Percentiles rank a stretch among this genome's conserved stretches.
These are phyloP conservation scores for Drosophila subquinaria DNA, from an alignment of 2,888 invertebrate species.

Conservation along the genomic window DNA sequence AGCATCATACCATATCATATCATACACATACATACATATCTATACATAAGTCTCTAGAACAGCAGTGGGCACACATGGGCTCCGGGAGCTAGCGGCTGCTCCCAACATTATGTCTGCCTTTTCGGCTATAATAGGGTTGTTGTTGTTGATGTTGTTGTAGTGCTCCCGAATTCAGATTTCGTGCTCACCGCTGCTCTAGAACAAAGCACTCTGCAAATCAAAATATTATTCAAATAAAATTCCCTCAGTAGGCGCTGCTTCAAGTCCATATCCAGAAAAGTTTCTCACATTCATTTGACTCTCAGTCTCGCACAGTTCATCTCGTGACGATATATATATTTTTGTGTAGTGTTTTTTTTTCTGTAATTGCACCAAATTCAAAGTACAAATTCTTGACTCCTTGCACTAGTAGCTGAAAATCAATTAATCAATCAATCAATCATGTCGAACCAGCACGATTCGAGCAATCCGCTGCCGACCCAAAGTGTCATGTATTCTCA, in stretches of 20 bases:
- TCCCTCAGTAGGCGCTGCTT: slow-evolving; percentile 31
- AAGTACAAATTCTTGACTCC: slow-evolving; percentile 54
- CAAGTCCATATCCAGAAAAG: neutral
- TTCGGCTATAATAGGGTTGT: too few species aligned
- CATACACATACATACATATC: too few species aligned
- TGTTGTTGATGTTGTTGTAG: too few species aligned
- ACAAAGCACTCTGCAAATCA: slow-evolving; percentile 1
- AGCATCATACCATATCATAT: slow-evolving; percentile 9
- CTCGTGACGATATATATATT: slow-evolving; percentile 20
- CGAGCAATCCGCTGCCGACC: slow-evolving; percentile 50
- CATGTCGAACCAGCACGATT: slow-evolving; percentile 45
- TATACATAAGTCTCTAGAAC: slow-evolving; percentile 10
- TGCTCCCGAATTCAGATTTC: too few species aligned
- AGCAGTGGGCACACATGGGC: too few species aligned
- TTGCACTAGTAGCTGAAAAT: neutral
- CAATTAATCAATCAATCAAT: neutral
- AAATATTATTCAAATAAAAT: neutral
- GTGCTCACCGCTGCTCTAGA: neutral
- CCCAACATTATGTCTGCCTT: too few species aligned
- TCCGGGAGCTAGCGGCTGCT: too few species aligned
- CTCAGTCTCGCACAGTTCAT: slow-evolving; percentile 17
- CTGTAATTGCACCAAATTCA: slow-evolving; percentile 44
- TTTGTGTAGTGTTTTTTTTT: slow-evolving; percentile 12
- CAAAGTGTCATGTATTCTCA: slow-evolving; percentile 86
- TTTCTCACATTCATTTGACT: slow-evolving; percentile 19